These are phyloP conservation scores for Amphiprion clarkii DNA, from an alignment of 2,797 vertebrate species.

Conservation along the genomic window DNA sequence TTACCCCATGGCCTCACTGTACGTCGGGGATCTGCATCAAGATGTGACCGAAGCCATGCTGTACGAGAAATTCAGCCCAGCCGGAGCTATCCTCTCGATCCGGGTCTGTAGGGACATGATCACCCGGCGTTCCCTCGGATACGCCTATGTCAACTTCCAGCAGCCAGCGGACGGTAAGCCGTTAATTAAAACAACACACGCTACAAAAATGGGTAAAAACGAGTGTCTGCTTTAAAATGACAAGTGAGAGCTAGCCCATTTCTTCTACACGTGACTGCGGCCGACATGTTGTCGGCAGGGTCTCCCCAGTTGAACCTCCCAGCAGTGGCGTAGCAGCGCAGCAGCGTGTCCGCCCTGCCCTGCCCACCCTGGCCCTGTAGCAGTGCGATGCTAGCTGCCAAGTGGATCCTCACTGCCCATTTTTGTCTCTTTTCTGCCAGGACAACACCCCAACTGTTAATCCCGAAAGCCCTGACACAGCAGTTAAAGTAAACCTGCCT, in stretches of 20 bases:
- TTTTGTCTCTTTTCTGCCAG: conserved; percentile 18
- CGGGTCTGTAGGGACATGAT: conserved; percentile 94
- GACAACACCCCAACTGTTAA: conserved; percentile 50
- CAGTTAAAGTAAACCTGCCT: neutral
- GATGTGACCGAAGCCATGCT: conserved; percentile 95
- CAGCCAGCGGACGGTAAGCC: conserved; percentile 92
- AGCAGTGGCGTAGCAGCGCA: conserved; percentile 67
- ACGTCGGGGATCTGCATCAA: conserved; percentile 92
- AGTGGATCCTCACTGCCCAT: neutral
- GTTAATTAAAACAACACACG: neutral
- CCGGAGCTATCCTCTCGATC: conserved; percentile 93
- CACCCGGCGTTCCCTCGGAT: conserved; percentile 92
- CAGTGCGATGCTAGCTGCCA: conserved; percentile 8
- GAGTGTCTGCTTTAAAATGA: neutral
- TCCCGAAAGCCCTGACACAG: conserved; percentile 9
- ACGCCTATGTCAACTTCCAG: conserved; percentile 95
- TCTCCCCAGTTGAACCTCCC: conserved; percentile 67
- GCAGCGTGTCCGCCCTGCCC: conserved; percentile 27
- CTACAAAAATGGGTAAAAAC: neutral
- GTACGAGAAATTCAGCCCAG: conserved; percentile 94
- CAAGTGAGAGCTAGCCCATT: conserved; percentile 17
- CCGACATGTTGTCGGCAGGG: conserved; percentile 74
- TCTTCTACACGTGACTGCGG: conserved; percentile 75
- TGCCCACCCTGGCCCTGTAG: conserved; percentile 40
- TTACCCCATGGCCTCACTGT: conserved; percentile 93